phyloP scores from a whole-genome alignment of 2,113 vertebrate genomes.

The Herpetotheres cachinnans region DNA sequence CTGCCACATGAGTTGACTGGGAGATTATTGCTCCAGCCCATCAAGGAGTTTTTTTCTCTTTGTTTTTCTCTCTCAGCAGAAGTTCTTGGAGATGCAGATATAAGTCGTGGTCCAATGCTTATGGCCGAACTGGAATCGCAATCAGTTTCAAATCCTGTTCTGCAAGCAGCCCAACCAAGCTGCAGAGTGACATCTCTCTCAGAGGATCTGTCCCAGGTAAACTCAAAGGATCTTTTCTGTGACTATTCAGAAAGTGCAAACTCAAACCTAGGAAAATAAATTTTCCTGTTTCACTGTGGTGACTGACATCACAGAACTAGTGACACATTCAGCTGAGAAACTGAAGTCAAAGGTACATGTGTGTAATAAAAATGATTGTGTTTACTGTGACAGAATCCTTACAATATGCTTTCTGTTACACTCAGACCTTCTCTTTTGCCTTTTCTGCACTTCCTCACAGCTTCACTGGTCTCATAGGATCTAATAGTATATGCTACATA shows the following conservation, averaged over 20 bases:
- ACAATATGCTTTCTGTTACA: neutral
- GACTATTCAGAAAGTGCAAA: neutral
- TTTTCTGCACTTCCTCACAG: neutral
- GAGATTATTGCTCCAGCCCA: neutral
- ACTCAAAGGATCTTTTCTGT: neutral
- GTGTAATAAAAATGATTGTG: neutral
- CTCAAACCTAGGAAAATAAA: neutral
- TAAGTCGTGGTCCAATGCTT: constrained; percentile 69
- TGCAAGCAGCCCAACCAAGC: neutral
- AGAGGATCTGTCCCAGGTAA: constrained; percentile 68
- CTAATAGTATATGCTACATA: neutral
- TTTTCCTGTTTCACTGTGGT: neutral
- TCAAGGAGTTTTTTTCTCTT: neutral
- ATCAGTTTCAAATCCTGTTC: neutral
- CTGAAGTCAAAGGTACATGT: neutral
- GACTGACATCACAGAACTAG: neutral
- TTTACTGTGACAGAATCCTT: neutral
- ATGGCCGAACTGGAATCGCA: constrained; percentile 65
- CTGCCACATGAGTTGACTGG: neutral
- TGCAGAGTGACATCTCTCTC: neutral
- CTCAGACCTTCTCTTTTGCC: neutral
- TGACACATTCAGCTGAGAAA: neutral
- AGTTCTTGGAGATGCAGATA: constrained; percentile 35
- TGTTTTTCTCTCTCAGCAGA: constrained; percentile 34
- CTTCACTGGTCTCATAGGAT: neutral